Percentiles rank a stretch among this genome's conserved stretches.
phyloP scores from a whole-genome alignment of 2,888 invertebrate genomes.

The Nyleta sp. region DNA sequence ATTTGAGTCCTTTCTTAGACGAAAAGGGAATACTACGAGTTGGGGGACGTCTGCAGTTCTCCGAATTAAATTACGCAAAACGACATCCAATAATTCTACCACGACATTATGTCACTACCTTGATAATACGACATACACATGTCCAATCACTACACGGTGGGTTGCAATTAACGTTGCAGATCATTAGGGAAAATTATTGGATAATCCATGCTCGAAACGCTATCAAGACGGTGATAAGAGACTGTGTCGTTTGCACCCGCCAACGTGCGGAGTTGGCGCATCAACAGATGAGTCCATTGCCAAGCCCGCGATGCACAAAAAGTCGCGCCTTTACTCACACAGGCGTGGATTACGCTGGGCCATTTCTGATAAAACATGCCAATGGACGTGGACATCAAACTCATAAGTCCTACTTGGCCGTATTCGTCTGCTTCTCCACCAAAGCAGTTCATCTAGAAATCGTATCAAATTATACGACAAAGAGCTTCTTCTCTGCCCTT shows the following conservation, averaged over 20 bases:
- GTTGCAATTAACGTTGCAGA: neutral
- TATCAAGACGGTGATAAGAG: neutral
- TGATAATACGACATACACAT: neutral
- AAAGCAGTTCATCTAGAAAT: conserved; percentile 10
- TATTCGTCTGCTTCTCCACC: conserved; percentile 10
- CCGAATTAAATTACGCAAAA: neutral
- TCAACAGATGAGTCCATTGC: conserved; percentile 1
- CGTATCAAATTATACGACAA: neutral
- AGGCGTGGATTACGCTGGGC: neutral
- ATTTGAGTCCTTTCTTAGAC: neutral
- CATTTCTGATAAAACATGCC: neutral
- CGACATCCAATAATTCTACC: neutral
- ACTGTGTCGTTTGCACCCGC: neutral
- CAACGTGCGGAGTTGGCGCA: neutral
- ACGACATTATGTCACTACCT: neutral
- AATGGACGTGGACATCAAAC: neutral
- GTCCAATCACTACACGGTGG: neutral
- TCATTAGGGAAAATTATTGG: neutral
- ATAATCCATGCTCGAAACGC: neutral
- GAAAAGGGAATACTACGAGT: neutral
- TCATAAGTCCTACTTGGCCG: conserved; percentile 1
- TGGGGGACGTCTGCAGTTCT: neutral
- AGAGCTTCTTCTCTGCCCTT: neutral
- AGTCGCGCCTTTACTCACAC: neutral
- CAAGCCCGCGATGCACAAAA: neutral